Evolutionary conservation across 2,888 invertebrate species (phyloP), one percentile per base, ranked within the genome.

Genomic region (Hermaeophaga mercurialis): DNA sequence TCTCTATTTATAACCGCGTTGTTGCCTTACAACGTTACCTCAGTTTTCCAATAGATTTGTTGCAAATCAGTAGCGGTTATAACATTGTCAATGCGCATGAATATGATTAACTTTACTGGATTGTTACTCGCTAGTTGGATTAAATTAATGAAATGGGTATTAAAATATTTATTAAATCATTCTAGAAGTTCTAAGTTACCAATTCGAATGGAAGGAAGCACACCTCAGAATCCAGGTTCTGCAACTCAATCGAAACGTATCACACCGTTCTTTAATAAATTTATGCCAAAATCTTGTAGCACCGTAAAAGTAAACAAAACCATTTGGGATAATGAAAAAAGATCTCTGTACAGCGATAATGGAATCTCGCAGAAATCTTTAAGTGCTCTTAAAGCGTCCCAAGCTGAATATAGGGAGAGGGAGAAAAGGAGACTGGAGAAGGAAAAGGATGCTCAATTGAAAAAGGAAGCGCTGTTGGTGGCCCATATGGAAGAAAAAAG

Each of bases 381-480:
- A 6, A 72, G 66, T 46, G 70, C 68, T 6, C 39, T 70, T 17
- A 74, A 74, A 59, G 64, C 69, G n/a, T n/a, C n/a, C n/a, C n/a
- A n/a, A n/a, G n/a, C n/a, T n/a, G n/a, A n/a, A n/a, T n/a, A n/a
- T n/a, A 65, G 66, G 45, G 69, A 71, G 41, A 60, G 69, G 1
- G 72, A 74, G 33, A 58, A 62, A 47, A 48, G 58, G 11, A 61
- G 66, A 26, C 62, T 65, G 45, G 66, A 71, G 31, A 61, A 64
- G 38, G 70, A 72, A 36, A 26, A 55, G 9, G 69, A 69, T 18
- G 70, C 69, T 1, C 71, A 79, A 47, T 78, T 75, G 64, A 86
- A 86, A 73, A 82, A 83, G 48, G 85, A 86, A 17, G 85, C 84
- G 2, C 65, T 84, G 49, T 66, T 86, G 9, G 82, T 82, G 56